Evolutionary conservation across 2,797 vertebrate genomes (phyloP).

Genomic region (Lemur catta): DNA sequence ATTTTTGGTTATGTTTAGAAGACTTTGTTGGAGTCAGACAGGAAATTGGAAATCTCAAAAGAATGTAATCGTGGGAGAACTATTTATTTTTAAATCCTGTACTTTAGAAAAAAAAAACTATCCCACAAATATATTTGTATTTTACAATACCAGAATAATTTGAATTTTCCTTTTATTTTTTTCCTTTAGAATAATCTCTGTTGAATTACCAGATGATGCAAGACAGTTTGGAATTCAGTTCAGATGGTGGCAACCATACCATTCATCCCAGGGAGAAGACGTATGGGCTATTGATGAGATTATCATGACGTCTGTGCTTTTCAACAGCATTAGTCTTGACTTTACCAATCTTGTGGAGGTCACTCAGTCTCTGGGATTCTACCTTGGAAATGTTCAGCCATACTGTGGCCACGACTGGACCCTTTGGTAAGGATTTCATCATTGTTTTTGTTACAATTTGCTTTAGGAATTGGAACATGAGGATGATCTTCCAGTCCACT

Average conservation of each 20-base stretch:
- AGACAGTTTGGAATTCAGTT: conserved; percentile 96
- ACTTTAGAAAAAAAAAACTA: neutral
- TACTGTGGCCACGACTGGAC: conserved; percentile 99
- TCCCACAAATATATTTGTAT: neutral
- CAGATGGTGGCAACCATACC: conserved; percentile 99
- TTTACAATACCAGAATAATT: conserved; percentile 19
- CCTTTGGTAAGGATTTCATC: conserved; percentile 89
- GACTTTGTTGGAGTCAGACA: neutral
- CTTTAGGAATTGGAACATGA: neutral
- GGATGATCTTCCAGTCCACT: neutral
- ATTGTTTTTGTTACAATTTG: neutral
- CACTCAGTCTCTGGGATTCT: conserved; percentile 98
- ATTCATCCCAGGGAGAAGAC: conserved; percentile 95
- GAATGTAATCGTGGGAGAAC: neutral
- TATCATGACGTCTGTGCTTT: conserved; percentile 97
- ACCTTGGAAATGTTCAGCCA: conserved; percentile 97
- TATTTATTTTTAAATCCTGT: neutral
- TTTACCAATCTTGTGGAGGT: conserved; percentile 97
- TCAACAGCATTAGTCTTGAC: conserved; percentile 98
- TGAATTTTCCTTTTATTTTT: conserved; percentile 28
- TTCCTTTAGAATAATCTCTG: conserved; percentile 94
- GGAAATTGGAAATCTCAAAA: conserved; percentile 1
- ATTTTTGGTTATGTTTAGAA: neutral
- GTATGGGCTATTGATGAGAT: conserved; percentile 99
- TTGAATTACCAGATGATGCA: conserved; percentile 94